Conservation (phyloP, 1,140 invertebrate species). For the Antheraea mylitta region DNA sequence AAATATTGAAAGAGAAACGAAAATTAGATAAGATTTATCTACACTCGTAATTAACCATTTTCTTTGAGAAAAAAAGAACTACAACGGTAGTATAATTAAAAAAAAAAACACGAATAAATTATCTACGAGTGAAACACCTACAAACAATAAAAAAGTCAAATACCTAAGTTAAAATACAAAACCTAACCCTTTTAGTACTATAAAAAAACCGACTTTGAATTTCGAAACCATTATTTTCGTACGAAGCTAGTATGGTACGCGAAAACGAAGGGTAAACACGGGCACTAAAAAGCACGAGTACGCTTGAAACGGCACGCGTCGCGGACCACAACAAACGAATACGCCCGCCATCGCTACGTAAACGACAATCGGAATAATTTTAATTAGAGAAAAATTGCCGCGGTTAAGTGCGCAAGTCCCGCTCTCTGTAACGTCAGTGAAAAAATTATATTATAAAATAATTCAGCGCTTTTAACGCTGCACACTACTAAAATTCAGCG, state of each 20-base stretch:
- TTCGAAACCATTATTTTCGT: constrained; percentile 48
- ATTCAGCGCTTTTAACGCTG: background rate
- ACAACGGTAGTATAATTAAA: background rate
- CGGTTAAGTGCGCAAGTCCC: constrained; percentile 53
- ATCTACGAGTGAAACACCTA: too few relatives aligned
- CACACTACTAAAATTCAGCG: background rate
- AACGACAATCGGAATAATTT: constrained; percentile 76
- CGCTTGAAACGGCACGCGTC: constrained; percentile 70
- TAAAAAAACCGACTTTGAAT: constrained; percentile 46
- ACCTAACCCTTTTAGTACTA: constrained; percentile 32
- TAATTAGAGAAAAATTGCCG: constrained; percentile 77
- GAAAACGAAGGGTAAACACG: constrained; percentile 57
- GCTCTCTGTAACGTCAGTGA: constrained; percentile 1
- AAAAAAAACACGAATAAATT: constrained; percentile 1
- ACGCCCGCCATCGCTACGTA: constrained; percentile 32
- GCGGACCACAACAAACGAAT: constrained; percentile 65
- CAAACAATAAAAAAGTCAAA: background rate
- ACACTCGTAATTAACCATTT: too few relatives aligned
- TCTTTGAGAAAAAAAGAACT: too few relatives aligned
- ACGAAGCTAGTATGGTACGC: constrained; percentile 36
- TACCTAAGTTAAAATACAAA: constrained; percentile 14
- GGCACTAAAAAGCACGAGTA: constrained; percentile 73
- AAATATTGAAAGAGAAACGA: too few relatives aligned
- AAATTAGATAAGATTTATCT: too few relatives aligned
- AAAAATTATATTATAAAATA: background rate